phyloP scores from a whole-genome alignment of 2,797 vertebrate species.

The Halcyon smyrnensis region DNA sequence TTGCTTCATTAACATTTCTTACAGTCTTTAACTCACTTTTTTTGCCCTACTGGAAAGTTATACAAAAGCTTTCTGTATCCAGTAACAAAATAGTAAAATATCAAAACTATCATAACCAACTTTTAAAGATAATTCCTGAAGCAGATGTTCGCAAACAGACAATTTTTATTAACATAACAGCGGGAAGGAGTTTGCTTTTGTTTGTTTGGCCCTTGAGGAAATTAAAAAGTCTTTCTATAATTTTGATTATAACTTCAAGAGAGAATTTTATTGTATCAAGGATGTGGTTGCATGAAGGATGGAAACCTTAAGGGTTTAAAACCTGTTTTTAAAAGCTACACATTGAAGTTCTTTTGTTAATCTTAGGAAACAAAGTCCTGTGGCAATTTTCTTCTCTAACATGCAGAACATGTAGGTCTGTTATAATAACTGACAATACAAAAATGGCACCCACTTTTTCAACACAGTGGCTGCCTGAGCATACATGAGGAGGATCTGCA shows the following conservation, averaged over 20 bases:
- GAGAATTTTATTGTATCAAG: conserved; percentile 52
- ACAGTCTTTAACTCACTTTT: neutral
- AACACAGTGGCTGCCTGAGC: neutral
- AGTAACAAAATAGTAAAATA: conserved; percentile 13
- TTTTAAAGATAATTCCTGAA: conserved; percentile 65
- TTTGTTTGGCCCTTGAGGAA: conserved; percentile 72
- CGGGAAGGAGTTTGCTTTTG: conserved; percentile 43
- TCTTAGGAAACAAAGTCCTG: neutral
- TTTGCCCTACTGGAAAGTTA: neutral
- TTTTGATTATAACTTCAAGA: conserved; percentile 65
- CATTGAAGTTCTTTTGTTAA: conserved; percentile 32
- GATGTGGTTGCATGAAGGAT: conserved; percentile 49
- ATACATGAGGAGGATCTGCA: neutral
- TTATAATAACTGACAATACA: neutral
- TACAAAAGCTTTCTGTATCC: neutral
- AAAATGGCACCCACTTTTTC: neutral
- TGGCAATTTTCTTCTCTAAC: conserved; percentile 20
- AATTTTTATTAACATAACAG: conserved; percentile 66
- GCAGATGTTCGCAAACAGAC: conserved; percentile 62
- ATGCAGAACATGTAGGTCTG: neutral
- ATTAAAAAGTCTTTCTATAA: conserved; percentile 61
- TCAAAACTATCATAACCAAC: neutral
- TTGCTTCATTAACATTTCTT: conserved; percentile 28
- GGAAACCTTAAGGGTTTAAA: conserved; percentile 60
- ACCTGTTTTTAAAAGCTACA: conserved; percentile 49